Percentiles rank a stretch among this genome's conserved stretches.
phyloP scores from a whole-genome alignment of 2,888 invertebrate species.

The Campoletis raptor region DNA sequence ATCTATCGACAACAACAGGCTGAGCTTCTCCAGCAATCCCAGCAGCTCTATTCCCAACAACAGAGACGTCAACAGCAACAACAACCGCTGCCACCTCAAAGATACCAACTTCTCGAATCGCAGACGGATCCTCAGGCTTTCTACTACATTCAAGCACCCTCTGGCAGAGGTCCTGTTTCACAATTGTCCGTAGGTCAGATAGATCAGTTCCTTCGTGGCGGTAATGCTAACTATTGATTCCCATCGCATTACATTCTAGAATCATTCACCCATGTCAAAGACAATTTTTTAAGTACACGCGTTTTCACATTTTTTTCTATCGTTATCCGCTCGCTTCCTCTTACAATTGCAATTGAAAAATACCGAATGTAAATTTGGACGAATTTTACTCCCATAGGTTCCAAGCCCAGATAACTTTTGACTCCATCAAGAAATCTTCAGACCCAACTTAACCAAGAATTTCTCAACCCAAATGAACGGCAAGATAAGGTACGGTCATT shows the following conservation, averaged over 20 bases:
- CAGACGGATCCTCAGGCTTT: conserved; percentile 82
- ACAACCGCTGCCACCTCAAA: conserved; percentile 78
- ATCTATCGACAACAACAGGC: conserved; percentile 88
- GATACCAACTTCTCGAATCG: conserved; percentile 84
- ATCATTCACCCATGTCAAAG: neutral
- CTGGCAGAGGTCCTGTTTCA: conserved; percentile 72
- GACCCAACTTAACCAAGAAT: conserved; percentile 6
- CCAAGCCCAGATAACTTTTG: conserved; percentile 13
- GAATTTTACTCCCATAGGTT: conserved; percentile 14
- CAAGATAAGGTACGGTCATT: conserved; percentile 9
- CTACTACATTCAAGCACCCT: conserved; percentile 83
- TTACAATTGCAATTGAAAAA: neutral
- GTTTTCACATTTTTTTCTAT: neutral
- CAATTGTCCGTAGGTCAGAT: conserved; percentile 90
- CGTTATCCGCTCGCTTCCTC: neutral
- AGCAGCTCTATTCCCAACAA: conserved; percentile 89
- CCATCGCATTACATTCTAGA: neutral
- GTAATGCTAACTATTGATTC: conserved; percentile 71
- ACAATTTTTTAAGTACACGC: neutral
- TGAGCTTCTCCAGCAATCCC: conserved; percentile 88
- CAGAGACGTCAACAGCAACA: conserved; percentile 89
- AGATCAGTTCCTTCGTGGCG: conserved; percentile 91
- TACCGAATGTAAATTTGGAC: neutral
- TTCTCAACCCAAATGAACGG: neutral
- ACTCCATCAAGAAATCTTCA: neutral